phyloP scores from a whole-genome alignment of 1,140 invertebrate genomes.

The Conus ventricosus region DNA sequence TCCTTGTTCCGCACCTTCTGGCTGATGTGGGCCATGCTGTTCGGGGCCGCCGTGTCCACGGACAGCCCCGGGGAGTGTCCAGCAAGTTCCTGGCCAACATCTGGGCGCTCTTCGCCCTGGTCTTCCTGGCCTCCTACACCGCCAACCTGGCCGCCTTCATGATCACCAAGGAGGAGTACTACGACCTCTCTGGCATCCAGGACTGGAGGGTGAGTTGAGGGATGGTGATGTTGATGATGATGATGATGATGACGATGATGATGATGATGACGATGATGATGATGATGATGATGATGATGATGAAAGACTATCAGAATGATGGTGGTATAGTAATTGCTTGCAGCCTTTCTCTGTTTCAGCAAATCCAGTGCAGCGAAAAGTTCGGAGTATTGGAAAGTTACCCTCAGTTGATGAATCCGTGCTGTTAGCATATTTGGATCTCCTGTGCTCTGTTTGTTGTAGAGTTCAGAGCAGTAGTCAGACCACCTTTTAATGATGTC shows the following conservation, averaged over 20 bases:
- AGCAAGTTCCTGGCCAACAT: conserved; percentile 96
- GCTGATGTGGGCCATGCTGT: conserved; percentile 99
- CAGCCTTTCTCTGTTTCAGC: too few species aligned
- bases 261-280: conserved; percentile 26
- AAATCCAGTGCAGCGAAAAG: too few species aligned
- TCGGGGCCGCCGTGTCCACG: conserved; percentile 96
- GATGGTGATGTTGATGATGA: background rate
- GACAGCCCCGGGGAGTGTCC: conserved; percentile 96
- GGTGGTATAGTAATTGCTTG: background rate
- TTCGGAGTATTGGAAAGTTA: too few species aligned
- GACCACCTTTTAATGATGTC: too few species aligned
- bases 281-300: conserved; percentile 25
- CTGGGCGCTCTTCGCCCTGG: conserved; percentile 95
- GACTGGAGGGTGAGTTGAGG: conserved; percentile 82
- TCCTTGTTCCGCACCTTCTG: conserved; percentile 98
- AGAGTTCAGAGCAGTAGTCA: too few species aligned
- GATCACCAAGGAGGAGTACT: conserved; percentile 98
- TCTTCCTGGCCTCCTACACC: conserved; percentile 77
- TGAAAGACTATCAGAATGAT: background rate
- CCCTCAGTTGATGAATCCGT: too few species aligned
- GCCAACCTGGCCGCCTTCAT: conserved; percentile 92
- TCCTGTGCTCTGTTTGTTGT: too few species aligned
- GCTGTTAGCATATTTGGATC: too few species aligned
- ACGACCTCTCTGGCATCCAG: conserved; percentile 93
- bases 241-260: conserved; percentile 29